Percentiles rank a stretch among this genome's conserved stretches.
These are phyloP conservation scores for Scalopus aquaticus DNA, from an alignment of 2,113 vertebrate genomes.

Conservation along the genomic window DNA sequence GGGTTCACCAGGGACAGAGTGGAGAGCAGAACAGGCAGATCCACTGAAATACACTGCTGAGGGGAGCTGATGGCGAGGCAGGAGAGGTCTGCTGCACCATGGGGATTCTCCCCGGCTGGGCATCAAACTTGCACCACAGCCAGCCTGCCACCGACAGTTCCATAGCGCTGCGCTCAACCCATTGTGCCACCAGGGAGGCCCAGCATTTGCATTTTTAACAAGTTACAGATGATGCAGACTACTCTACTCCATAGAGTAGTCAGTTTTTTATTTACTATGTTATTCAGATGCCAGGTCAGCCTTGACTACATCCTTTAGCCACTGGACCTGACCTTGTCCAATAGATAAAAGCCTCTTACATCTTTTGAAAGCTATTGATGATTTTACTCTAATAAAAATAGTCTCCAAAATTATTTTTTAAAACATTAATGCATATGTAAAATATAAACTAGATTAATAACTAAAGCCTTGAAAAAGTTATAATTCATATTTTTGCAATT, in stretches of 20 bases:
- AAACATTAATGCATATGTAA: neutral
- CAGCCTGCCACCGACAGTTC: too few species aligned
- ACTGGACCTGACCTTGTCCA: neutral
- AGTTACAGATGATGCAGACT: neutral
- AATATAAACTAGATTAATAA: conserved; percentile 3
- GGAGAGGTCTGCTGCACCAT: too few species aligned
- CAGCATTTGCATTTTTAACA: neutral
- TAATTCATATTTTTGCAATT: conserved; percentile 14
- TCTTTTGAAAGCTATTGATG: conserved; percentile 23
- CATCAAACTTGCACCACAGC: too few species aligned
- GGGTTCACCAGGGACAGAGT: too few species aligned
- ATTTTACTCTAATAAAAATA: neutral
- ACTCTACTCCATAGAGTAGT: neutral
- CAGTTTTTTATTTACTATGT: neutral
- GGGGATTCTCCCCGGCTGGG: too few species aligned
- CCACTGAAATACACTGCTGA: too few species aligned
- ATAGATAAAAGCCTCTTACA: neutral
- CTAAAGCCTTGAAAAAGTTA: conserved; percentile 4
- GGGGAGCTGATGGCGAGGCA: too few species aligned
- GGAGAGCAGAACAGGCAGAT: too few species aligned
- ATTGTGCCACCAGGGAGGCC: too few species aligned
- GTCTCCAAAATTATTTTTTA: neutral
- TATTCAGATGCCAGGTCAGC: neutral
- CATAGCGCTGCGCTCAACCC: too few species aligned
- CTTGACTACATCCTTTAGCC: neutral